Conservation (phyloP, 1,140 invertebrate genomes). For the Andricus grossulariae region DNA sequence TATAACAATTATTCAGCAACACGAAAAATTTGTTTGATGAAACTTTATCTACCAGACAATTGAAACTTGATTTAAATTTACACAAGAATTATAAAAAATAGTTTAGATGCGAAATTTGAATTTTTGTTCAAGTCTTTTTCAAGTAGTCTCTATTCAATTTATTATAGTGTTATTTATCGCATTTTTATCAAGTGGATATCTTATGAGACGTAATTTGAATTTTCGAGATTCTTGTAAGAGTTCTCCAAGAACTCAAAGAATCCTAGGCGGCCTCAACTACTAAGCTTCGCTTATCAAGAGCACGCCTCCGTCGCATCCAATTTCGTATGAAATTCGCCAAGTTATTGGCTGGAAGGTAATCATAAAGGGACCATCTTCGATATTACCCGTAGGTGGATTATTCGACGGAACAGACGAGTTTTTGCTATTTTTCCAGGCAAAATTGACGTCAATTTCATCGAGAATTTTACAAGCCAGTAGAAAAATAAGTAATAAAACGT, state of each 20-base stretch:
- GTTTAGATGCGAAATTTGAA: too few relatives aligned
- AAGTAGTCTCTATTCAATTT: too few relatives aligned
- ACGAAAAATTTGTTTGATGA: too few relatives aligned
- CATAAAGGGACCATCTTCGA: conserved; percentile 44
- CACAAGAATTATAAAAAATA: too few relatives aligned
- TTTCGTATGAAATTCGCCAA: conserved; percentile 53
- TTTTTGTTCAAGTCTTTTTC: too few relatives aligned
- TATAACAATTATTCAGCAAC: too few relatives aligned
- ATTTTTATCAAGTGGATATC: neutral
- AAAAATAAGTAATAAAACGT: neutral
- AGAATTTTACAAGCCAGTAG: neutral
- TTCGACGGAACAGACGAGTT: conserved; percentile 22
- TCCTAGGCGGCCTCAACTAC: conserved; percentile 17
- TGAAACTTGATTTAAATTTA: too few relatives aligned
- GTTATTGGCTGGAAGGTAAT: conserved; percentile 54
- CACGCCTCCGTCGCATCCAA: conserved; percentile 45
- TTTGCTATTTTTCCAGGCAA: neutral
- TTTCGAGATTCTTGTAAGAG: conserved; percentile 21
- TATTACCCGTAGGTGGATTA: conserved; percentile 39
- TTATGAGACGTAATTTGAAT: conserved; percentile 11
- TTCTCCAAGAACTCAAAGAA: conserved; percentile 17
- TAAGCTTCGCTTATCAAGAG: conserved; percentile 31
- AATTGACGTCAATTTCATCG: conserved; percentile 13
- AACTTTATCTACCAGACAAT: too few relatives aligned
- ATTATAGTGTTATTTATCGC: too few relatives aligned